Conservation (phyloP, 2,113 vertebrate genomes). For the Hiodon alosoides region DNA sequence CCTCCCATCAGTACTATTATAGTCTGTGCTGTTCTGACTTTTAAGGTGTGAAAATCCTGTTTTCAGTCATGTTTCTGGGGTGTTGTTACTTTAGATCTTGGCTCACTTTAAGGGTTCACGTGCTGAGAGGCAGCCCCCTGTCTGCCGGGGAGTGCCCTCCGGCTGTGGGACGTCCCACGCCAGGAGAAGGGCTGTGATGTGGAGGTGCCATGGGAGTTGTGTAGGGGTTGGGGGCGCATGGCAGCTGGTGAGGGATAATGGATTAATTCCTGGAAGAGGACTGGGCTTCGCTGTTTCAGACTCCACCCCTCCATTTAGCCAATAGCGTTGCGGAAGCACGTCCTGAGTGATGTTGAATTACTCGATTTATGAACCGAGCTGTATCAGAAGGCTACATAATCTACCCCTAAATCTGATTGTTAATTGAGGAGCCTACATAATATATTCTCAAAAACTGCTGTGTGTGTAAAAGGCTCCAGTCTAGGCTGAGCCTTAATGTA, state of each 20-base stretch:
- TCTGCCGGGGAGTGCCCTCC: background rate
- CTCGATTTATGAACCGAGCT: slow-evolving; percentile 22
- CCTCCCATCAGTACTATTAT: too few relatives aligned
- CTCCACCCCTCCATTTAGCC: slow-evolving; percentile 41
- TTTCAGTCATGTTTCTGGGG: too few relatives aligned
- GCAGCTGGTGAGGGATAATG: slow-evolving; percentile 67
- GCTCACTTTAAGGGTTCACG: too few relatives aligned
- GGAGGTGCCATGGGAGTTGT: background rate
- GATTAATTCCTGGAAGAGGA: slow-evolving; percentile 52
- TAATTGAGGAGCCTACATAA: too few relatives aligned
- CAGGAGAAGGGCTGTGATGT: too few relatives aligned
- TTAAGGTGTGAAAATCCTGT: too few relatives aligned
- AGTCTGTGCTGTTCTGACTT: too few relatives aligned
- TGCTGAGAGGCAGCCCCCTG: slow-evolving; percentile 1
- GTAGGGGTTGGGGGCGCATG: slow-evolving; percentile 36
- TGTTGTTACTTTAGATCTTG: too few relatives aligned
- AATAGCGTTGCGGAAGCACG: slow-evolving; percentile 13
- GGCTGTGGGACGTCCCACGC: too few relatives aligned
- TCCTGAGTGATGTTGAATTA: slow-evolving; percentile 47
- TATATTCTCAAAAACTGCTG: too few relatives aligned
- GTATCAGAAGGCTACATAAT: background rate
- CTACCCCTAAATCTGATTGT: background rate
- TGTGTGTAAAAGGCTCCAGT: too few relatives aligned
- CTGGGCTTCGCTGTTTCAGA: slow-evolving; percentile 56
- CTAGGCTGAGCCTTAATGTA: too few relatives aligned